Evolutionary conservation across 2,888 invertebrate species (phyloP), one percentile per base, ranked within the genome.

Genomic region (Ernsta delagoae): DNA sequence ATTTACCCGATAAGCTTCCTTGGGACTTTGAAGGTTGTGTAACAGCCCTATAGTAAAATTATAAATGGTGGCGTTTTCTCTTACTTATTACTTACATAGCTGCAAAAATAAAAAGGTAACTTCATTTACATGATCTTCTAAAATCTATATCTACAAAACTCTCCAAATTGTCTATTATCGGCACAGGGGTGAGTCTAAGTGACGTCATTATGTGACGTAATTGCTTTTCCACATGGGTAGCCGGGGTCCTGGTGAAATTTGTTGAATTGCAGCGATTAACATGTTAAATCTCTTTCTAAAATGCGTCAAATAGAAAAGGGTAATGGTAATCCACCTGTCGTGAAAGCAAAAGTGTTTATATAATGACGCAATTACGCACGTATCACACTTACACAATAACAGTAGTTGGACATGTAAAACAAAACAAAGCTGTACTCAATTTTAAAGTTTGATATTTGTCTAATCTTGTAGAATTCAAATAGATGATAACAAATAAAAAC

Each of bases 191-290:
- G 85, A 72, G 75, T 73, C 73, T 87, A 90, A 92, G 89, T 92
- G 91, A 90, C 86, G 88, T 89, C 92, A 90, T 93, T 92, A 90
- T 83, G 86, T 83, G 83, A 82, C 85, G 90, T 91, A 92, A 93
- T 92, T 92, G 88, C 91, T 90, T 93, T 93, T 92, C 89, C 92
- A 88, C 91, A 82, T 89, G 90, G 84, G 84, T 87, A 91, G 87
- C 88, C 92, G 82, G 80, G 77, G 73, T 76, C 80, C 77, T 73
- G 56, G 56, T 82, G 82, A 87, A 89, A 90, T 92, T 91, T 89
- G 89, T 89, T 89, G 87, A 90, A 92, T 90, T 87, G 86, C 81
- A 73, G 81, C 90, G 86, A 92, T 92, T 89, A 89, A 88, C 87
- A 84, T 89, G 87, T 86, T 89, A 86, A 90, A 92, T 90, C 88